phyloP scores from a whole-genome alignment of 2,797 vertebrate genomes.

The Staurois parvus region DNA sequence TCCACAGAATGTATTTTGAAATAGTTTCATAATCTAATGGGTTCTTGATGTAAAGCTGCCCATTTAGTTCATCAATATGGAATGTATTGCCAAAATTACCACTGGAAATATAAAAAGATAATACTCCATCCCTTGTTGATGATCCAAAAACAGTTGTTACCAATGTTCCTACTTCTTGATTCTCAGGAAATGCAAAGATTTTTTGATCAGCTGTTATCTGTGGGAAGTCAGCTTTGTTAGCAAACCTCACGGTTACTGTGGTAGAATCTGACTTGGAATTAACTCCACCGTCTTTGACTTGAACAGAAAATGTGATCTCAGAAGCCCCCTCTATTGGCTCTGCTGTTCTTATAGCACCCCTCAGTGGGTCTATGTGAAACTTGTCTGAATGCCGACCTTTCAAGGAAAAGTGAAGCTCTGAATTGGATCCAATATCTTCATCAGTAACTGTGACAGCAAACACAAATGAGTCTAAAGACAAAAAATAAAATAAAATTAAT shows the following conservation, averaged over 20 bases:
- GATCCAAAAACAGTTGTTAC: conserved; percentile 87
- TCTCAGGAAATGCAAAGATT: conserved; percentile 90
- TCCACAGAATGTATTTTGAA: conserved; percentile 92
- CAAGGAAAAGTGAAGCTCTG: conserved; percentile 92
- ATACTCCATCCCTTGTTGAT: conserved; percentile 86
- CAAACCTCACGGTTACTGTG: conserved; percentile 95
- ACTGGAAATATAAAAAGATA: conserved; percentile 94
- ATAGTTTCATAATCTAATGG: conserved; percentile 91
- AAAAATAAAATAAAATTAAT: not conserved
- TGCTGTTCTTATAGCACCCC: conserved; percentile 91
- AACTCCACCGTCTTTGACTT: conserved; percentile 86
- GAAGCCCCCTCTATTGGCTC: conserved; percentile 82
- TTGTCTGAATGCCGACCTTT: conserved; percentile 89
- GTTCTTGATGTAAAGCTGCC: conserved; percentile 86
- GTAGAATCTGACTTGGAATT: conserved; percentile 90
- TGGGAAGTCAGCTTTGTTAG: conserved; percentile 89
- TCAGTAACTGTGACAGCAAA: conserved; percentile 97
- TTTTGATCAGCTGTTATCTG: conserved; percentile 84
- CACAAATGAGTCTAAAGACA: conserved; percentile 86
- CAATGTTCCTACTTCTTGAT: conserved; percentile 84
- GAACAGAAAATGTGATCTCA: conserved; percentile 92
- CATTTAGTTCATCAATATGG: conserved; percentile 91
- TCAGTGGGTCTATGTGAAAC: conserved; percentile 90
- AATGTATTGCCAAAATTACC: conserved; percentile 93
- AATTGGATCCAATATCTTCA: conserved; percentile 89